Percentiles rank a stretch among this genome's conserved stretches.
phyloP scores from a whole-genome alignment of 2,888 invertebrate species.

The Lysandra bellargus region DNA sequence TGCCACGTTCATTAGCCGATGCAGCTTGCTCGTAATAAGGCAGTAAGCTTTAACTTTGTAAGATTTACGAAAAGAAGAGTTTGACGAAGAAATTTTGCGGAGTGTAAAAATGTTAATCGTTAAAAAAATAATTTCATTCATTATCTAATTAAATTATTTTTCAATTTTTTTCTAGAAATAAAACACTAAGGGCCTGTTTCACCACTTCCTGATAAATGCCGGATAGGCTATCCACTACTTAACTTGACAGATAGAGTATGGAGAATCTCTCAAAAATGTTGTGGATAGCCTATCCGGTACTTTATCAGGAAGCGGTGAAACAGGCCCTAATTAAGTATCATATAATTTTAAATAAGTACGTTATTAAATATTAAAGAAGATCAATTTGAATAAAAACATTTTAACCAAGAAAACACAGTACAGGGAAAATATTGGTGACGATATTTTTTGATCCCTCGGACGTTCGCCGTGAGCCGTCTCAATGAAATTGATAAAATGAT shows the following conservation, averaged over 20 bases:
- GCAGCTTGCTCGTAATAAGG: neutral
- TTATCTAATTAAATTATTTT: no score
- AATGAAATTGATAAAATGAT: slow-evolving; percentile 38
- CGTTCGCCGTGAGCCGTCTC: slow-evolving; percentile 34
- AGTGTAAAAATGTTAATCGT: neutral
- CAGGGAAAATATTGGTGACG: slow-evolving; percentile 25
- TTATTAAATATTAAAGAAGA: neutral
- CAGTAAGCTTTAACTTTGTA: neutral
- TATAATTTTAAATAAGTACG: neutral
- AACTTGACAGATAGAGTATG: no score
- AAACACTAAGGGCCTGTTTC: no score
- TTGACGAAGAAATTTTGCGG: neutral
- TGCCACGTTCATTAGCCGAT: slow-evolving; percentile 2
- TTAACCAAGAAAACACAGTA: neutral
- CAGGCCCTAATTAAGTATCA: no score
- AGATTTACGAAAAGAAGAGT: neutral
- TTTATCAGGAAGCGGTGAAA: no score
- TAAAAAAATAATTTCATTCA: no score
- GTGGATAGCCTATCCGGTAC: no score
- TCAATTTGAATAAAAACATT: neutral
- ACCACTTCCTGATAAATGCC: no score
- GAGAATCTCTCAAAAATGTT: no score
- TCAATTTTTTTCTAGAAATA: no score
- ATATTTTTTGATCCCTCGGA: slow-evolving; percentile 37
- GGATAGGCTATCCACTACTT: no score